phyloP scores from a whole-genome alignment of 2,888 invertebrate species.

The Patella depressa region DNA sequence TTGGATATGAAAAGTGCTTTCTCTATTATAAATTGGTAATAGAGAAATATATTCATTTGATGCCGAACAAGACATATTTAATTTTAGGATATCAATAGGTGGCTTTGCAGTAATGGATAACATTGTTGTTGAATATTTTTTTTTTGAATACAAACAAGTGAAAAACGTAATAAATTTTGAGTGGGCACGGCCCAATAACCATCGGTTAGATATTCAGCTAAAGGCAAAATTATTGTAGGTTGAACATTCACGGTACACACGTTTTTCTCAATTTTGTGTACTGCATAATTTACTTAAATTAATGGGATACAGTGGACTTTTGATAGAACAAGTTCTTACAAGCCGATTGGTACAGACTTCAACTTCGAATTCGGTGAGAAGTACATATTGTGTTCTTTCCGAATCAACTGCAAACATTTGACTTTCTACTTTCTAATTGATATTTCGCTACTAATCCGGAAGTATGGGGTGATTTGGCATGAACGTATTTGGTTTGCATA shows the following conservation, averaged over 20 bases:
- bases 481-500: neutral
- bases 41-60: neutral
- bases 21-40: neutral
- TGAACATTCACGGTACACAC: too few species aligned
- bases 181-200: too few species aligned
- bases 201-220: too few species aligned
- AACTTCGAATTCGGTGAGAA: neutral
- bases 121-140: neutral
- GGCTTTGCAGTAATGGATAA: neutral
- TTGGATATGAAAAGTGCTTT: too few species aligned
- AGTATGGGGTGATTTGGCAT: neutral
- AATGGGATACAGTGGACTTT: neutral
- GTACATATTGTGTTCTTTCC: neutral
- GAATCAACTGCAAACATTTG: neutral
- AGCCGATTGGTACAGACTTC: neutral
- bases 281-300: too few species aligned
- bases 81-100: neutral
- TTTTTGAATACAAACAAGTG: neutral
- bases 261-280: too few species aligned
- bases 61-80: conserved; percentile 4
- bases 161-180: neutral
- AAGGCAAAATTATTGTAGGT: neutral
- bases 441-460: neutral
- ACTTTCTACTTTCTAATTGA: neutral
- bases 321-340: neutral